A percentile compares a stretch with the other conserved stretches of the same genome.
These are phyloP conservation scores for Vanessa cardui DNA, from an alignment of 2,888 invertebrate genomes.

Conservation along the genomic window DNA sequence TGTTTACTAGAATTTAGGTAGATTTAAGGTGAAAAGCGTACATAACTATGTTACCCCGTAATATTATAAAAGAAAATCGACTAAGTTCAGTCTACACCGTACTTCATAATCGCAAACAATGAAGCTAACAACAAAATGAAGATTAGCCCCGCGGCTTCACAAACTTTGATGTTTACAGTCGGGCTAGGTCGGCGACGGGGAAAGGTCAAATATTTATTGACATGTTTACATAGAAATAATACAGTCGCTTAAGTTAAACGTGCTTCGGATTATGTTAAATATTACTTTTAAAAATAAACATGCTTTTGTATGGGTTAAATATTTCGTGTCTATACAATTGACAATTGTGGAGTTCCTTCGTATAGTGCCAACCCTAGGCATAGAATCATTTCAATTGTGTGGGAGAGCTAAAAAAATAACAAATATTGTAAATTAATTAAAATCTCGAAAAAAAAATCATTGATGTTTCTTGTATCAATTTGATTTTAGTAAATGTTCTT, in stretches of 20 bases:
- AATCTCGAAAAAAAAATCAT: too few species aligned
- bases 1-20: too few species aligned
- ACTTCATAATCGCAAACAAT: conserved; percentile 65
- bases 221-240: conserved; percentile 26
- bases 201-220: conserved; percentile 34
- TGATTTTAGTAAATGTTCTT: too few species aligned
- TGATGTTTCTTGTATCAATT: neutral
- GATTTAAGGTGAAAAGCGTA: neutral
- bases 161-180: conserved; percentile 58
- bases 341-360: too few species aligned
- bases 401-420: too few species aligned
- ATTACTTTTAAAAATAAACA: neutral
- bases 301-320: too few species aligned
- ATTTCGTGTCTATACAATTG: too few species aligned
- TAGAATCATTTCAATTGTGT: too few species aligned
- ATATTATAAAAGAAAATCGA: conserved; percentile 26
- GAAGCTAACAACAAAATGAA: conserved; percentile 59
- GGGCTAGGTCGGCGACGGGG: conserved; percentile 45
- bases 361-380: too few species aligned
- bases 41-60: conserved; percentile 1
- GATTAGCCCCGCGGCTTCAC: conserved; percentile 57
- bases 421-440: too few species aligned
- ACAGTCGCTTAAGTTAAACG: conserved; percentile 7
- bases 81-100: conserved; percentile 52
- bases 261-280: conserved; percentile 2